Evolutionary conservation across 2,797 vertebrate genomes (phyloP), one percentile per base, ranked within the genome.

Genomic region (Chaenodraco wilsoni): DNA sequence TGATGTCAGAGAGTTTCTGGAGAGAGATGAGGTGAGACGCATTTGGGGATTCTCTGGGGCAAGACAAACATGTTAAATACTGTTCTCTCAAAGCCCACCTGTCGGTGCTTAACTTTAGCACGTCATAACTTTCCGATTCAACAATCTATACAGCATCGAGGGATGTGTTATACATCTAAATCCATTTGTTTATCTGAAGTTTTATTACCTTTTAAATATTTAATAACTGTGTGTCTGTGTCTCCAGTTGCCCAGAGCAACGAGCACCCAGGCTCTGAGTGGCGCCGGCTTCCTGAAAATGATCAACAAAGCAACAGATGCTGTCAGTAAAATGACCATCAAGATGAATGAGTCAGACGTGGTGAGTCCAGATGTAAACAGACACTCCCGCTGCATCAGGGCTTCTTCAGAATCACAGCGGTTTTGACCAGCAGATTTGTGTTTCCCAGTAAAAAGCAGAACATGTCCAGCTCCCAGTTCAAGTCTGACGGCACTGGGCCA

Each of bases 251-350:
- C 98, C 3, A 95, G 98, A 73, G 97, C 98, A 0, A 92, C 98
- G 33, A 91, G 95, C 86, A 99, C 98, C 1, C 97, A 99, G 87
- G 89, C 98, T 44, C 79, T 99, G 84, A 99, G 98, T 33, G 96
- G 98, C 14, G 97, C 98, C 23, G 97, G 98, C 65, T 96, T 99
- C 87, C 94, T 99, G 72, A 99, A 99, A 91, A 99, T 99, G 97
- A 95, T 99, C 87, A 98, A 94, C 94, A 98, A 95, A 90, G 98
- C 98, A 8, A 98, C 98, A 0, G 98, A 99, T 2, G 97, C 98
- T 0, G 97, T 99, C 91, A 99, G 95, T 88, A 99, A 99, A 94
- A 99, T 99, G 98, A 99, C 98, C 89, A 99, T 99, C 84, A 99
- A 99, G 95, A 99, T 99, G 98, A 98, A 99, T 0, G 98, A 99